Evolutionary conservation across 2,113 vertebrate genomes (phyloP), one percentile per base, ranked within the genome.

Genomic region (Ovis canadensis): DNA sequence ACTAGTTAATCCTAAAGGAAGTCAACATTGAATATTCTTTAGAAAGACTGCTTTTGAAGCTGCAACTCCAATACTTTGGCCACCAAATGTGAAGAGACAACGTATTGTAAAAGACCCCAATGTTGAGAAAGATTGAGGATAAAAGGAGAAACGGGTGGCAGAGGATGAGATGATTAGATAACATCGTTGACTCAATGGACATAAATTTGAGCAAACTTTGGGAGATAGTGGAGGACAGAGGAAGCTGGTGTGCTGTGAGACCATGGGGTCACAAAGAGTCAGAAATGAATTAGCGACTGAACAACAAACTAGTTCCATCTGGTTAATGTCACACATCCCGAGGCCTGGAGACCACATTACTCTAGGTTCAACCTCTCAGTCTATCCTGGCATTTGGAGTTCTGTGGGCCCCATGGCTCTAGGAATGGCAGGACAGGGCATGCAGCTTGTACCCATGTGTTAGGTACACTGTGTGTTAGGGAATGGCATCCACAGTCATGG

Each of bases 251-350:
- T 36, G 4, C 19, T 11, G 3, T 23, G 23, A 71, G n/a, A 23
- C n/a, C n/a, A 36, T 36, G 67, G 67, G 36, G 67, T 36, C 4
- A 10, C n/a, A 71, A 23, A 71, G 67, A 36, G 9, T 71, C 1
- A 5, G 67, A 71, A 36, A 36, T 71, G n/a, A 71, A 71, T 36
- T 23, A 36, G 19, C 0, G 5, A 71, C 10, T 40, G n/a, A 40
- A 3, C n/a, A 71, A 36, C 19, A 40, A 71, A 40, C 5, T 23
- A 12, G 7, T 16, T 67, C 14, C 11, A 16, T 1, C 6, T 0
- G 15, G 13, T 27, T 27, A 7, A 4, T 27, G 21, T 15, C 27
- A 29, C 5, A 9, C 0, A 8, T 10, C 36, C 3, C 0, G 0
- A 15, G 7, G 67, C 0, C 78, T 54, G 29, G 1, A 50, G 6